Conservation (phyloP, 1,140 invertebrate genomes). For the Meloidogyne floridensis region DNA sequence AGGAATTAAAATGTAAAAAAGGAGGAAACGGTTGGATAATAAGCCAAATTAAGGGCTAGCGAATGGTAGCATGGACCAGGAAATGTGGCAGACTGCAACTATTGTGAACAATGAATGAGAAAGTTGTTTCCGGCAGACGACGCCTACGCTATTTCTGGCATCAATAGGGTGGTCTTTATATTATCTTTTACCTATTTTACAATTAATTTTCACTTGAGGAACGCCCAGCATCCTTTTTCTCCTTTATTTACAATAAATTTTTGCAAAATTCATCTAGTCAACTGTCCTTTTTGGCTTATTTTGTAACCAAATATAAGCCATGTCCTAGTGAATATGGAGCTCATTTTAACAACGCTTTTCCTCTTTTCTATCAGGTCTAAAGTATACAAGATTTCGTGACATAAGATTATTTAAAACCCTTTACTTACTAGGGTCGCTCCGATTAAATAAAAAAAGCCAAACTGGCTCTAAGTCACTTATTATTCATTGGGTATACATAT, state of each 20-base stretch:
- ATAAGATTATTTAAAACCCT: no score
- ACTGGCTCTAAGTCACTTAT: no score
- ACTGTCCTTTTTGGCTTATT: not conserved
- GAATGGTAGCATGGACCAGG: not conserved
- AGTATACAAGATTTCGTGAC: no score
- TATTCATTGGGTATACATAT: no score
- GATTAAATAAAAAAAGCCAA: no score
- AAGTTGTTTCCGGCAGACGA: not conserved
- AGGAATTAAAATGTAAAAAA: not conserved
- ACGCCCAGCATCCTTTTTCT: not conserved
- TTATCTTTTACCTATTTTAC: not conserved
- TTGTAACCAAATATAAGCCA: no score
- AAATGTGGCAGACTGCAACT: not conserved
- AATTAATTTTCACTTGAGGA: not conserved
- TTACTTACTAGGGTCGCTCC: no score
- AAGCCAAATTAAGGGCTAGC: not conserved
- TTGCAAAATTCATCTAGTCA: not conserved
- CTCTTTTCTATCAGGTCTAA: not conserved
- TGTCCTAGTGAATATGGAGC: no score
- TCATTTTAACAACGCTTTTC: no score
- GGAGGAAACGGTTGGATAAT: not conserved
- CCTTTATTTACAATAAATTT: not conserved
- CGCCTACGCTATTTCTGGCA: not conserved
- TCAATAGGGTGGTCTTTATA: not conserved
- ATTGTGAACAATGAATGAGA: not conserved